Evolutionary conservation across 2,113 vertebrate species (phyloP).

Genomic region (Onychostoma macrolepis): DNA sequence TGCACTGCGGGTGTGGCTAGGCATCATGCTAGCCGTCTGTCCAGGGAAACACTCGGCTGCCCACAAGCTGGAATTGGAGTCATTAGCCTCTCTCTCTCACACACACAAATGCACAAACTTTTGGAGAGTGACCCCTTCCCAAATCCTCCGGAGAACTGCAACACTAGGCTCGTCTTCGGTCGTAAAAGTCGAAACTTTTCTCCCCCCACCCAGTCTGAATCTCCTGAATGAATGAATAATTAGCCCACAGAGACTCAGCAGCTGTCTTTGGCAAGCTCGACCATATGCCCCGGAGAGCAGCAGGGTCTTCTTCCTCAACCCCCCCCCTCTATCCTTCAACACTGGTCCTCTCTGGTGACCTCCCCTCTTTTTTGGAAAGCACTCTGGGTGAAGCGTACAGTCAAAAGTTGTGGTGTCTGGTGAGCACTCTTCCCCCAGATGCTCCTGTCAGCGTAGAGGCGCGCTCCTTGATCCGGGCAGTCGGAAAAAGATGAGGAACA

Average conservation of each 20-base stretch:
- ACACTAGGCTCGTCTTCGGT: neutral
- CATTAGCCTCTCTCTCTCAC: slow-evolving; percentile 47
- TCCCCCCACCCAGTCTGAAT: slow-evolving; percentile 36
- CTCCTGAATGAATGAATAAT: slow-evolving; percentile 59
- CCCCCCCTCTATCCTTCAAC: slow-evolving; percentile 52
- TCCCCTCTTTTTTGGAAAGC: slow-evolving; percentile 1
- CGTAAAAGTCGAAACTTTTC: slow-evolving; percentile 13
- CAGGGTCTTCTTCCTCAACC: slow-evolving; percentile 48
- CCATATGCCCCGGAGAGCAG: slow-evolving; percentile 59
- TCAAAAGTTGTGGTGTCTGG: slow-evolving; percentile 42
- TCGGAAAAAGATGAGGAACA: slow-evolving; percentile 34
- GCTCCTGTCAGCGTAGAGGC: slow-evolving; percentile 23
- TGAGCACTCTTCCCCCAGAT: neutral
- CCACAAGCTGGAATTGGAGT: slow-evolving; percentile 38
- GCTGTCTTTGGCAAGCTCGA: slow-evolving; percentile 60
- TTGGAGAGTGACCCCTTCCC: neutral
- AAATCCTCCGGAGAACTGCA: neutral
- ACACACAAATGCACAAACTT: neutral
- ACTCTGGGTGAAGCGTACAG: neutral
- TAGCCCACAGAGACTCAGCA: slow-evolving; percentile 62
- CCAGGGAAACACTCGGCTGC: slow-evolving; percentile 17
- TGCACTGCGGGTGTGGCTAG: slow-evolving; percentile 52
- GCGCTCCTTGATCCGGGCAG: neutral
- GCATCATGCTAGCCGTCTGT: slow-evolving; percentile 54
- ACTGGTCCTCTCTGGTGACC: neutral